Conservation (phyloP, 2,113 vertebrate genomes). For the Myxocyprinus asiaticus region DNA sequence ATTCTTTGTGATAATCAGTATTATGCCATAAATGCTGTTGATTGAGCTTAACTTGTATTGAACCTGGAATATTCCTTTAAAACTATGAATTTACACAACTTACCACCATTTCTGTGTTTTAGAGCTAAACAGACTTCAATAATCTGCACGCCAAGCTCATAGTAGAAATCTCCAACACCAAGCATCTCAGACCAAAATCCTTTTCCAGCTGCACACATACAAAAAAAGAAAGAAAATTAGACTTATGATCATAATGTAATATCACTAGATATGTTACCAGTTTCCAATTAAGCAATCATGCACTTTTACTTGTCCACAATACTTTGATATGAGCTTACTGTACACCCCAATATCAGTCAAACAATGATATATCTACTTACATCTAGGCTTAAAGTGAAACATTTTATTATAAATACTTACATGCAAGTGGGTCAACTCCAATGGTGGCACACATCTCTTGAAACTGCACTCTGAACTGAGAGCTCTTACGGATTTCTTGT, state of each 20-base stretch:
- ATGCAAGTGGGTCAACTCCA: conserved; percentile 93
- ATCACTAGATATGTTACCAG: too few species aligned
- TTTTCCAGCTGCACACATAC: conserved; percentile 83
- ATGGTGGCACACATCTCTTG: conserved; percentile 98
- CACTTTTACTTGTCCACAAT: too few species aligned
- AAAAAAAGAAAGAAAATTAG: background rate
- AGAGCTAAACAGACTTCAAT: conserved; percentile 94
- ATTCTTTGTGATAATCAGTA: too few species aligned
- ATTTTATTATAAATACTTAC: conserved; percentile 67
- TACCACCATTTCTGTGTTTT: conserved; percentile 95
- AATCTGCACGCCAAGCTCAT: conserved; percentile 95
- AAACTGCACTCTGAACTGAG: conserved; percentile 93
- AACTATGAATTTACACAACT: conserved; percentile 56
- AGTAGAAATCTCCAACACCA: conserved; percentile 96
- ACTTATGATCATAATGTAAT: background rate
- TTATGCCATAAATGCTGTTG: too few species aligned
- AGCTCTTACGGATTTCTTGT: conserved; percentile 91
- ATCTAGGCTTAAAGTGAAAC: background rate
- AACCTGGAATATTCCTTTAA: background rate
- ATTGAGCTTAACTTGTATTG: too few species aligned
- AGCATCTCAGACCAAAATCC: conserved; percentile 99
- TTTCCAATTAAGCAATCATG: too few species aligned
- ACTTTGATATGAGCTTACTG: too few species aligned
- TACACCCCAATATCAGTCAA: too few species aligned
- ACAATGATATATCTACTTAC: too few species aligned